phyloP scores from a whole-genome alignment of 2,888 invertebrate genomes.

The Elaeidobius kamerunicus region DNA sequence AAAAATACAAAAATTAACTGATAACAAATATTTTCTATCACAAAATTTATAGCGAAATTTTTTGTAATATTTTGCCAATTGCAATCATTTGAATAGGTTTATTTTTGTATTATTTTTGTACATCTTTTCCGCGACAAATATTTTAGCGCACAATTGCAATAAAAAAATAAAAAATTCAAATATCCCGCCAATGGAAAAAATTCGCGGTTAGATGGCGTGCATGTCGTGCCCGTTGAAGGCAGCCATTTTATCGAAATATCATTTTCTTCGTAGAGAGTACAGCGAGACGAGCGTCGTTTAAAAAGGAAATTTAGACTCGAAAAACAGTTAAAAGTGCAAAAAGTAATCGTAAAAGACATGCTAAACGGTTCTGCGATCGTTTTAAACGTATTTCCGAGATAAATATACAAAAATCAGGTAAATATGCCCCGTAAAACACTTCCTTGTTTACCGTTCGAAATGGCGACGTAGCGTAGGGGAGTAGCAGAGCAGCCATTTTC shows the following conservation, averaged over 20 bases:
- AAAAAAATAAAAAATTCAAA: too few species aligned
- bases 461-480: conserved; percentile 24
- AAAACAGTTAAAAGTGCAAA: conserved; percentile 29
- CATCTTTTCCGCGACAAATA: too few species aligned
- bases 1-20: too few species aligned
- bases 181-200: too few species aligned
- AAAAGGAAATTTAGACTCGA: conserved; percentile 30
- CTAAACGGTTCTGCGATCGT: conserved; percentile 33
- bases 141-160: too few species aligned
- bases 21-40: too few species aligned
- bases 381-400: conserved; percentile 32
- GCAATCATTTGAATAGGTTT: background rate
- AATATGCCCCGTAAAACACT: conserved; percentile 26
- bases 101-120: background rate
- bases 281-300: conserved; percentile 37
- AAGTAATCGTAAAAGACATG: conserved; percentile 34
- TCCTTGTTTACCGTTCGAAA: conserved; percentile 15
- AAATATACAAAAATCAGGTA: conserved; percentile 37
- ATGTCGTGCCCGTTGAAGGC: conserved; percentile 12
- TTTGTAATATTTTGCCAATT: too few species aligned
- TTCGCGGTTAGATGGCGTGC: too few species aligned
- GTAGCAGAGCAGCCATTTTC: conserved; percentile 39
- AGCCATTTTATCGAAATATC: conserved; percentile 36
- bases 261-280: conserved; percentile 41
- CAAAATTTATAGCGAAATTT: too few species aligned